A percentile compares a stretch with the other conserved stretches of the same genome.
Conservation (phyloP, 2,797 vertebrate species). For the Anas georgica region DNA sequence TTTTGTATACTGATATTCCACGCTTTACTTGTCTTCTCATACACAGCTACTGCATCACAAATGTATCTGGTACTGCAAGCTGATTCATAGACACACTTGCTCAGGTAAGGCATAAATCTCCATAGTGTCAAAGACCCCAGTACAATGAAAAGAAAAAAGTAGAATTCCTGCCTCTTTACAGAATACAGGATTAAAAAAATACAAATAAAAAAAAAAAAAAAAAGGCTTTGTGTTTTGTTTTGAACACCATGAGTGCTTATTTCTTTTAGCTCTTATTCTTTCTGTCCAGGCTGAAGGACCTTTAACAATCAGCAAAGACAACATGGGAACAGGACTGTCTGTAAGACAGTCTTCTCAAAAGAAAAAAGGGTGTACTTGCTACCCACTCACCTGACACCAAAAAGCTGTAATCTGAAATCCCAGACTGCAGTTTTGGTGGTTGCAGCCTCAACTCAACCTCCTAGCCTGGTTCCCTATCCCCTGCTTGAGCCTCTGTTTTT, state of each 20-base stretch:
- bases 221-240: background rate
- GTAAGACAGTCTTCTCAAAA: background rate
- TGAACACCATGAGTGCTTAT: background rate
- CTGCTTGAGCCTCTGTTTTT: background rate
- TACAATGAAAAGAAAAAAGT: background rate
- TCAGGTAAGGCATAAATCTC: background rate
- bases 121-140: background rate
- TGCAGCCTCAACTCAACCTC: background rate
- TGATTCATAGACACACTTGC: background rate
- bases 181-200: background rate
- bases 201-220: too few species aligned
- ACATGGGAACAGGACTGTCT: background rate
- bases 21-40: background rate
- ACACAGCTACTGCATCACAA: background rate
- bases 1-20: background rate
- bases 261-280: background rate
- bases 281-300: background rate
- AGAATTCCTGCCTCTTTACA: background rate
- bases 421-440: background rate
- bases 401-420: background rate
- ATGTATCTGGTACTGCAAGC: accelerated
- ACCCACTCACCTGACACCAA: background rate
- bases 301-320: background rate
- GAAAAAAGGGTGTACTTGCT: background rate
- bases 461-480: background rate